Evolutionary conservation across 2,113 vertebrate genomes (phyloP).

Genomic region (Rhinopomastus cyanomelas): DNA sequence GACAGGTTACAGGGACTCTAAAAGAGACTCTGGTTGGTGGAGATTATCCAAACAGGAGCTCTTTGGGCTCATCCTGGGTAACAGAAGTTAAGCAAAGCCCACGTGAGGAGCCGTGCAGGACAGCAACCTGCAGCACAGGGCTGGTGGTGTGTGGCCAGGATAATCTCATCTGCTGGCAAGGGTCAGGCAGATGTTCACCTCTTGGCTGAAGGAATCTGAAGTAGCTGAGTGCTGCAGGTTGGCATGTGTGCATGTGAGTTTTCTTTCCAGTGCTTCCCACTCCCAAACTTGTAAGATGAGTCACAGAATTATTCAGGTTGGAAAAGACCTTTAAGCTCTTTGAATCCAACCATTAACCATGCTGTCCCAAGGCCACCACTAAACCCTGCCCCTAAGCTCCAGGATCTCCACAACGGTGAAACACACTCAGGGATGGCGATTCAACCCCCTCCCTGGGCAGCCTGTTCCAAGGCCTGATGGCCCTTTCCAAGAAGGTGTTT

Average conservation of each 20-base stretch:
- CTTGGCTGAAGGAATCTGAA: not conserved
- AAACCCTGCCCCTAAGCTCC: no score
- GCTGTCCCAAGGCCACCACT: no score
- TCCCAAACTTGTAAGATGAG: not conserved
- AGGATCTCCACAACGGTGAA: no score
- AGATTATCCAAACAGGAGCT: not conserved
- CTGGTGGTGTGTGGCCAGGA: not conserved
- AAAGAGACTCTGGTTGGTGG: not conserved
- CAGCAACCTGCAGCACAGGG: not conserved
- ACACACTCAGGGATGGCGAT: no score
- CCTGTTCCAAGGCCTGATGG: no score
- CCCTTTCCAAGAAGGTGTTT: no score
- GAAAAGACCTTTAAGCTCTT: no score
- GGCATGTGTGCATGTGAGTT: accelerated
- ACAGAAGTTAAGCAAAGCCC: not conserved
- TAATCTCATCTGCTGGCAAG: not conserved
- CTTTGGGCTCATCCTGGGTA: not conserved
- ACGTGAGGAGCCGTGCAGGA: not conserved
- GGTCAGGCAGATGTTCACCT: not conserved
- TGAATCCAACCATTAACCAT: no score
- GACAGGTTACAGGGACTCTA: no score
- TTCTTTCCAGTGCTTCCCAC: not conserved
- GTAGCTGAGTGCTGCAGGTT: not conserved
- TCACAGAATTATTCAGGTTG: no score
- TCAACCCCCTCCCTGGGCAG: no score